Evolutionary conservation across 2,797 vertebrate species (phyloP), one percentile per base, ranked within the genome.

Genomic region (Lacerta agilis): DNA sequence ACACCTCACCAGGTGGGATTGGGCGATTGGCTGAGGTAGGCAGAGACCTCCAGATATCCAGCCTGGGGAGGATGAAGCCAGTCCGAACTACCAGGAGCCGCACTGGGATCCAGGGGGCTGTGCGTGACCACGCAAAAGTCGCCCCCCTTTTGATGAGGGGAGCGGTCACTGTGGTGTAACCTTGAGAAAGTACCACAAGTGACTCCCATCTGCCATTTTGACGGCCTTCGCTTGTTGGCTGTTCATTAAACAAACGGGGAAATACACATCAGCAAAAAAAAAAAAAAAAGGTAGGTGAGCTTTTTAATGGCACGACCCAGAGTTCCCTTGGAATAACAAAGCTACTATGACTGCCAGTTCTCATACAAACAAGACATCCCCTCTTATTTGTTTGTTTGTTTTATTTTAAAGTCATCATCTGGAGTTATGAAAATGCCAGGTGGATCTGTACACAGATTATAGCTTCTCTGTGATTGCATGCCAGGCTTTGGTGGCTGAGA

Each of bases 241-340:
- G 25, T 8, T 45, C 27, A 92, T 41, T 38, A 76, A 77, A 94
- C 58, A 94, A 95, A 92, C 0, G 1, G 90, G 87, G 96, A 91
- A 93, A 94, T 90, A 96, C 92, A 92, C 88, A 85, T 20, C 88
- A 91, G 87, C 92, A 90, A 96, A 96, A 33, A 33, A n/a, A n/a
- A n/a, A n/a, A n/a, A n/a, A 33, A 33, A 33, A 97, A 97, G 96
- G 96, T 96, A 96, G 96, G 96, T 95, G 96, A 97, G 97, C 96
- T 97, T 97, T 96, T 98, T 97, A 97, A 97, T 97, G 96, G 96
- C 96, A 97, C 96, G 94, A 97, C 97, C 96, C 88, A 96, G 96
- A 96, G 95, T 96, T 96, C 95, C 95, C 94, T 95, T 94, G 89
- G 73, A 90, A 96, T 95, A 96, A 96, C 95, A 97, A 84, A 96